Evolutionary conservation across 92 coral and sea anemone genomes (phyloP).

Genomic region (Heliopora coerulea): DNA sequence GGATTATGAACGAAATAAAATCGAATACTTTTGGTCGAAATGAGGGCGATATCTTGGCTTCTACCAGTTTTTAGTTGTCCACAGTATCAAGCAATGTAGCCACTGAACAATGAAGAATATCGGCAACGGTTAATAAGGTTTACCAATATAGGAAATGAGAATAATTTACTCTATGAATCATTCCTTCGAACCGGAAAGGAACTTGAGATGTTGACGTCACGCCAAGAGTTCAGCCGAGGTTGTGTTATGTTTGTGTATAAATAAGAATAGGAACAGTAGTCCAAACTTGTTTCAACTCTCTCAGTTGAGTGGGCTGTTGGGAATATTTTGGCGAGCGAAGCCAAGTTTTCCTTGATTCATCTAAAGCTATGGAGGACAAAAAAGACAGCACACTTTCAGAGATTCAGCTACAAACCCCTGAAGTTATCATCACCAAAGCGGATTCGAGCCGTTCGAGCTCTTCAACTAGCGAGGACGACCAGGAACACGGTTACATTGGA

Average conservation of each 20-base stretch:
- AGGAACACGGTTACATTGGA: slow-evolving; percentile 64
- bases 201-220: neutral
- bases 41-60: too few species aligned
- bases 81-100: neutral
- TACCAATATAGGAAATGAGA: neutral
- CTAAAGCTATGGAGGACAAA: slow-evolving; percentile 13
- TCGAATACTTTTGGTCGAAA: neutral
- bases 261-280: neutral
- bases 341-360: slow-evolving; percentile 30
- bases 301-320: slow-evolving; percentile 14
- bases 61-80: too few species aligned
- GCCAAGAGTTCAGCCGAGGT: neutral
- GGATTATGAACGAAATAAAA: too few species aligned
- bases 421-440: slow-evolving; percentile 6
- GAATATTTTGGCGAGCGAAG: slow-evolving; percentile 38
- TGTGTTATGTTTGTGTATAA: slow-evolving; percentile 30
- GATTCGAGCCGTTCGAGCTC: slow-evolving; percentile 19
- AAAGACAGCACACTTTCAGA: neutral
- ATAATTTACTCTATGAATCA: too few species aligned
- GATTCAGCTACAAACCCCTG: slow-evolving; percentile 9
- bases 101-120: neutral
- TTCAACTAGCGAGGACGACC: slow-evolving; percentile 52
- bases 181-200: slow-evolving; percentile 16
- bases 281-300: slow-evolving; percentile 15
- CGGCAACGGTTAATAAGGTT: neutral